Percentiles rank a stretch among this genome's conserved stretches.
Evolutionary conservation across 2,113 vertebrate species (phyloP).

Genomic region (Zingel zingel): DNA sequence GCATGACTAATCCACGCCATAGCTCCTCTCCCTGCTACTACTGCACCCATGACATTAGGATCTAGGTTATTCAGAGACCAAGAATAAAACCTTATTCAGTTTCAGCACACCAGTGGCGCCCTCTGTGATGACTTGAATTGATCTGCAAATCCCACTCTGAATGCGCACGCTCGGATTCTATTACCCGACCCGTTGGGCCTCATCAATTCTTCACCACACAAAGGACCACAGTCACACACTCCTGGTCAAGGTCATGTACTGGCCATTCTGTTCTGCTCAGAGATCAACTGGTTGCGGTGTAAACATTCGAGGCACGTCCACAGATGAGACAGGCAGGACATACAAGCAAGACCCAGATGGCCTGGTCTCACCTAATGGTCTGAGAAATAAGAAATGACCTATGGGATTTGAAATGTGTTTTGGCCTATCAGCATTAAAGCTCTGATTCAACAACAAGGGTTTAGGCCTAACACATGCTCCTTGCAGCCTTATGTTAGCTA

Average conservation of each 20-base stretch:
- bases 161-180: constrained; percentile 44
- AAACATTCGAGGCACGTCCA: constrained; percentile 33
- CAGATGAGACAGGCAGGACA: constrained; percentile 28
- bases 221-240: constrained; percentile 42
- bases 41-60: constrained; percentile 38
- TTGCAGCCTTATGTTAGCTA: neutral
- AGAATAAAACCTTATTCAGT: constrained; percentile 64
- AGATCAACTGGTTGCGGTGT: constrained; percentile 29
- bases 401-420: constrained; percentile 46
- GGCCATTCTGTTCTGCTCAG: constrained; percentile 35
- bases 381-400: constrained; percentile 44
- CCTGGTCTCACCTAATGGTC: constrained; percentile 10
- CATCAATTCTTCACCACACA: constrained; percentile 57
- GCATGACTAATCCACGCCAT: constrained; percentile 47
- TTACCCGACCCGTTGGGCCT: constrained; percentile 47
- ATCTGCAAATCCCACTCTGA: constrained; percentile 54
- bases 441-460: constrained; percentile 14
- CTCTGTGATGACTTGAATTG: constrained; percentile 31
- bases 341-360: constrained; percentile 39
- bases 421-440: constrained; percentile 25
- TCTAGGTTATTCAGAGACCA: constrained; percentile 49
- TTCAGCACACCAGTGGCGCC: constrained; percentile 13
- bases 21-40: constrained; percentile 18
- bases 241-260: constrained; percentile 49
- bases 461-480: neutral